These are phyloP conservation scores for Saccostrea glomerata DNA, from an alignment of 1,140 invertebrate genomes.

Conservation along the genomic window DNA sequence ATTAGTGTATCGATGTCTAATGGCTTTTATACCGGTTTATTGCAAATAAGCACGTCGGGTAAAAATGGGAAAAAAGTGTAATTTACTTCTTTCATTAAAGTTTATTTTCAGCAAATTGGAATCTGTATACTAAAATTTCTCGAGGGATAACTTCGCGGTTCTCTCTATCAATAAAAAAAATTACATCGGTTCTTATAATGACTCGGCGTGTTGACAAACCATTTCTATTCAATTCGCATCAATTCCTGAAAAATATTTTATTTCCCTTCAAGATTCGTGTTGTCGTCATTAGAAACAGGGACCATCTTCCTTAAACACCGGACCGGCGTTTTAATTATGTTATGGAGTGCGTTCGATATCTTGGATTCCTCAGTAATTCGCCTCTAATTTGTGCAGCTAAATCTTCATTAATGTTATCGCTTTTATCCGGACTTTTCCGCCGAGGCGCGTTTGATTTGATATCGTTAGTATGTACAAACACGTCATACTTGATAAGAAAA, in stretches of 20 bases:
- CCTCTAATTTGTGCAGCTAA: slow-evolving; percentile 15
- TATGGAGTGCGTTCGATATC: slow-evolving; percentile 13
- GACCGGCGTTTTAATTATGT: not conserved
- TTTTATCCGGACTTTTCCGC: not conserved
- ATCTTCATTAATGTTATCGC: slow-evolving; percentile 36
- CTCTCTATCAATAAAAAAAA: not conserved
- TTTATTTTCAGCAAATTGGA: slow-evolving; percentile 22
- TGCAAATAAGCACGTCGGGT: too few relatives aligned
- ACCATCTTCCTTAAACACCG: not conserved
- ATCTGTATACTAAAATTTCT: not conserved
- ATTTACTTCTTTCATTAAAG: not conserved
- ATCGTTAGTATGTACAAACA: not conserved
- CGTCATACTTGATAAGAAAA: not conserved
- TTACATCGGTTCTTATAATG: not conserved
- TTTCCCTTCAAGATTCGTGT: not conserved
- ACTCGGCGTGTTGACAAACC: slow-evolving; percentile 2
- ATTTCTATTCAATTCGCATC: not conserved
- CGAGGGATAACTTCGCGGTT: not conserved
- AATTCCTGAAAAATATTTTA: slow-evolving; percentile 4
- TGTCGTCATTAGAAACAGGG: not conserved
- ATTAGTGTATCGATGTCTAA: too few relatives aligned
- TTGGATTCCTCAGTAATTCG: slow-evolving; percentile 8
- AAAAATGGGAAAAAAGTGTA: not conserved
- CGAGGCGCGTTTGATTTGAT: slow-evolving; percentile 6
- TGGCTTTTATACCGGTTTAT: too few relatives aligned